Evolutionary conservation across 1,140 invertebrate genomes (phyloP).

Genomic region (Ruditapes philippinarum): DNA sequence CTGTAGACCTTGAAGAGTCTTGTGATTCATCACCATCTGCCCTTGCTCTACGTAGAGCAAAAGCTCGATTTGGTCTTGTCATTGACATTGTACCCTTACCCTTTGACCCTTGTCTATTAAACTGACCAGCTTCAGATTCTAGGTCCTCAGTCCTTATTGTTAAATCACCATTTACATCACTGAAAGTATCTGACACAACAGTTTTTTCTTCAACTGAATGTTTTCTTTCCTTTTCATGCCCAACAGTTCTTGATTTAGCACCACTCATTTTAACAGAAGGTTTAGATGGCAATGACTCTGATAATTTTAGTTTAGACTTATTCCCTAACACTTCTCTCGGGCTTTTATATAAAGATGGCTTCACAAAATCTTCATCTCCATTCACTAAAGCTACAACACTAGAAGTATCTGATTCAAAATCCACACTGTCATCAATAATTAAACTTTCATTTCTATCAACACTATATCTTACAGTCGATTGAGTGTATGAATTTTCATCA

Average conservation of each 20-base stretch:
- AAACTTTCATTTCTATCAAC: slow-evolving; percentile 27
- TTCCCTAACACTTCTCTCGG: slow-evolving; percentile 78
- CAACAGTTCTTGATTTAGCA: slow-evolving; percentile 42
- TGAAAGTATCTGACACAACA: slow-evolving; percentile 79
- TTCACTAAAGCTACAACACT: slow-evolving; percentile 81
- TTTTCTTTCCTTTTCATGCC: slow-evolving; percentile 45
- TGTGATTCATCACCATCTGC: slow-evolving; percentile 77
- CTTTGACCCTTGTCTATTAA: slow-evolving; percentile 77
- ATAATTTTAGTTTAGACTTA: slow-evolving; percentile 66
- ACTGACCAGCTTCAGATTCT: slow-evolving; percentile 42
- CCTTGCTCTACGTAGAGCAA: slow-evolving; percentile 86
- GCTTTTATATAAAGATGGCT: slow-evolving; percentile 79
- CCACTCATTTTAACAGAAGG: slow-evolving; percentile 58
- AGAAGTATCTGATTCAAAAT: slow-evolving; percentile 77
- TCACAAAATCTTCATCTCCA: slow-evolving; percentile 79
- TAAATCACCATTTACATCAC: slow-evolving; percentile 73
- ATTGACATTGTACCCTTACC: slow-evolving; percentile 82
- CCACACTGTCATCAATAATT: slow-evolving; percentile 55
- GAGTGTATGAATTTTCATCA: slow-evolving; percentile 11
- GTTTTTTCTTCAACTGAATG: slow-evolving; percentile 62
- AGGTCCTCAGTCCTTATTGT: slow-evolving; percentile 63
- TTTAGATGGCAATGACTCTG: slow-evolving; percentile 69
- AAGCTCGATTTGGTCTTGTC: slow-evolving; percentile 87
- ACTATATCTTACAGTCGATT: neutral
- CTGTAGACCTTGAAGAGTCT: slow-evolving; percentile 71